Evolutionary conservation across 1,140 invertebrate species (phyloP).

Genomic region (Eulimnadia texana): DNA sequence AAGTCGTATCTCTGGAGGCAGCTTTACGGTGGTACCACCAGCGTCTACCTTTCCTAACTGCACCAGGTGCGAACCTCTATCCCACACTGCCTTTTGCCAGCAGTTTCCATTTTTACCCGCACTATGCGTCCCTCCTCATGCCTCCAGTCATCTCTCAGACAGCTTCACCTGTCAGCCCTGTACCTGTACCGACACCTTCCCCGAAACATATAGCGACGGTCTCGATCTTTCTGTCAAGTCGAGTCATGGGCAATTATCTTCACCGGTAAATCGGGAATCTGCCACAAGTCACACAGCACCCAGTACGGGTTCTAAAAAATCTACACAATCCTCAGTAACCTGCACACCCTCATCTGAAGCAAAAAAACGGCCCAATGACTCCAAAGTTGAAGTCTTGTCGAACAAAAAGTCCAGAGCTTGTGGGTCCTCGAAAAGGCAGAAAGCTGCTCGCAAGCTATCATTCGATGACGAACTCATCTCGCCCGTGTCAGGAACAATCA

Average conservation of each 20-base stretch:
- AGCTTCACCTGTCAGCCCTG: background rate
- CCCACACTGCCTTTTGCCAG: background rate
- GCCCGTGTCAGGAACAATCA: constrained; percentile 95
- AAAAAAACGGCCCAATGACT: background rate
- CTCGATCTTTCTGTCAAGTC: background rate
- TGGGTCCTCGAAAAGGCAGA: constrained; percentile 22
- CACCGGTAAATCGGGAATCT: background rate
- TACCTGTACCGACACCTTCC: background rate
- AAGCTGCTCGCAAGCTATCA: constrained; percentile 57
- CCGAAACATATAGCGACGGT: background rate
- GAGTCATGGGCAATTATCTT: background rate
- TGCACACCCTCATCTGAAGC: background rate
- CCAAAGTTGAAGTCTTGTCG: background rate
- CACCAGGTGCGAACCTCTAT: background rate
- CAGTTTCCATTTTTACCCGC: background rate
- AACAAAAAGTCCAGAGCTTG: constrained; percentile 13
- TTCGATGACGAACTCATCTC: constrained; percentile 87
- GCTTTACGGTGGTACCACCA: constrained; percentile 6
- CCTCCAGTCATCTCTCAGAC: background rate
- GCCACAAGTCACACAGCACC: background rate
- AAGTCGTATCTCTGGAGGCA: background rate
- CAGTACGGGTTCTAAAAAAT: background rate
- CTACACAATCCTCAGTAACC: background rate
- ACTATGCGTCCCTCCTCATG: background rate
- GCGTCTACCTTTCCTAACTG: background rate